These are phyloP conservation scores for Troglohyphantes excavatus DNA, from an alignment of 2,888 invertebrate genomes.

Conservation along the genomic window DNA sequence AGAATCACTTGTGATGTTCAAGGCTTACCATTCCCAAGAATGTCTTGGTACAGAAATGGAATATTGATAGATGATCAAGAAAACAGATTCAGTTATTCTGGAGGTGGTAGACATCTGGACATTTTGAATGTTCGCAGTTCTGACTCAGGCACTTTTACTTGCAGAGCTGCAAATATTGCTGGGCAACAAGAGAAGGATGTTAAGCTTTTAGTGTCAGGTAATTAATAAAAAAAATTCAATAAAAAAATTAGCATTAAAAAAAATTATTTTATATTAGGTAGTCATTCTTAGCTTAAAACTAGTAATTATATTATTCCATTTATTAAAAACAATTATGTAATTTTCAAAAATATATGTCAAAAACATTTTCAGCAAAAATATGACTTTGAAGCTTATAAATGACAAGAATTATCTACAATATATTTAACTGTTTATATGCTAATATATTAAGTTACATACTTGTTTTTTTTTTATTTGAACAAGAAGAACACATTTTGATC, in stretches of 20 bases:
- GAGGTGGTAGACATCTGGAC: conserved; percentile 65
- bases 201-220: conserved; percentile 70
- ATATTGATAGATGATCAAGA: conserved; percentile 75
- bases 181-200: conserved; percentile 80
- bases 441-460: no score
- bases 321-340: neutral
- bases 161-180: conserved; percentile 82
- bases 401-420: no score
- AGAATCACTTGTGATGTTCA: conserved; percentile 83
- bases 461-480: no score
- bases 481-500: no score
- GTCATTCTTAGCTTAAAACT: neutral
- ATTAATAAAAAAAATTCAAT: no score
- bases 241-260: no score
- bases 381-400: no score
- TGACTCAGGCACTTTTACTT: conserved; percentile 82
- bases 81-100: conserved; percentile 44
- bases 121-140: conserved; percentile 40
- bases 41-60: conserved; percentile 83
- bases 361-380: no score
- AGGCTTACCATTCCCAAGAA: conserved; percentile 83
- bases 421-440: no score
- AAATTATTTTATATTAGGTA: neutral
- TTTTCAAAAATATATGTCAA: no score
- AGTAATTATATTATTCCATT: neutral